Conservation (phyloP, 2,888 invertebrate species). For the Pherbina coryleti region DNA sequence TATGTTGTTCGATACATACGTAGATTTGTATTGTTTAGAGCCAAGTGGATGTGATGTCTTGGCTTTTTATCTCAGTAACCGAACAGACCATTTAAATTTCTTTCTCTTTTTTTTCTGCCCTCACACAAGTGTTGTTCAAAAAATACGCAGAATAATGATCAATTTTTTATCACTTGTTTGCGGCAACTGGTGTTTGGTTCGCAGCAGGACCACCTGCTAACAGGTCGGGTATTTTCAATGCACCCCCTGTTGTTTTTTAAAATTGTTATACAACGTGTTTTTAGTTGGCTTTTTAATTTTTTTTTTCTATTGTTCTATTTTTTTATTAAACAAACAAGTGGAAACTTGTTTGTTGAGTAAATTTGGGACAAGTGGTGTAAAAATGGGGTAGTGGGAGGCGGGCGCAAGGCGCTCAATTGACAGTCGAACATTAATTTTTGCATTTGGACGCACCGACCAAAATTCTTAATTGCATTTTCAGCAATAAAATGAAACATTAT, state of each 20-base stretch:
- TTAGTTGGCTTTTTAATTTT: not conserved
- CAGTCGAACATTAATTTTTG: conserved; percentile 43
- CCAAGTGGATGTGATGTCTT: not conserved
- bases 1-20: conserved; percentile 7
- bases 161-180: too few relatives aligned
- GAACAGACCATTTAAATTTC: too few relatives aligned
- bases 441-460: conserved; percentile 37
- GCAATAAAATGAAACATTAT: not conserved
- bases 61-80: not conserved
- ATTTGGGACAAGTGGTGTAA: not conserved
- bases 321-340: not conserved
- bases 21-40: not conserved
- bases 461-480: conserved; percentile 44
- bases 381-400: not conserved
- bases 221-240: not conserved
- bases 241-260: not conserved
- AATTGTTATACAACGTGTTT: not conserved
- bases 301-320: not conserved
- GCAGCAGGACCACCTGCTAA: not conserved
- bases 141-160: too few relatives aligned
- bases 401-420: conserved; percentile 32
- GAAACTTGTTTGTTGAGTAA: not conserved
- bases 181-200: not conserved
- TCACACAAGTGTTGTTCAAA: too few relatives aligned
- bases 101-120: too few relatives aligned